Percentiles rank a stretch among this genome's conserved stretches.
phyloP scores from a whole-genome alignment of 2,888 invertebrate genomes.

The Zeuzera pyrina region DNA sequence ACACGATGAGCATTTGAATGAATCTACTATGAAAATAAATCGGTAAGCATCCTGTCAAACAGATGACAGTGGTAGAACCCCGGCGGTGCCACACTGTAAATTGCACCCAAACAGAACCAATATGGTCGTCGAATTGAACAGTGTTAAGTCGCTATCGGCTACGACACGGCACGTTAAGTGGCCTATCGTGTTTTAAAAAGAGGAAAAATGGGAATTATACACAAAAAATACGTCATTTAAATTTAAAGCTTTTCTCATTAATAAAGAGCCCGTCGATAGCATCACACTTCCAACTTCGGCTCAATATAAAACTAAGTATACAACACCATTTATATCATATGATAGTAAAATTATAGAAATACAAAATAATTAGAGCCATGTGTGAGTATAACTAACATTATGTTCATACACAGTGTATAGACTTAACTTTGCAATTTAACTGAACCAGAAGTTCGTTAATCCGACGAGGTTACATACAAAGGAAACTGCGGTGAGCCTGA shows the following conservation, averaged over 20 bases:
- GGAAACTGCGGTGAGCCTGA: constrained; percentile 64
- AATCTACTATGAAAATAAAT: constrained; percentile 57
- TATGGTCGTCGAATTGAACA: constrained; percentile 59
- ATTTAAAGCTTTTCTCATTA: too few relatives aligned
- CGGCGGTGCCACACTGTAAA: constrained; percentile 49
- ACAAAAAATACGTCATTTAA: constrained; percentile 44
- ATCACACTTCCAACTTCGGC: too few relatives aligned
- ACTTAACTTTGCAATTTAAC: constrained; percentile 21
- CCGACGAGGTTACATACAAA: constrained; percentile 56
- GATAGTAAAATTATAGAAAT: too few relatives aligned
- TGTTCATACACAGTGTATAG: constrained; percentile 1
- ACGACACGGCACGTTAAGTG: constrained; percentile 63
- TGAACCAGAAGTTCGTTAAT: constrained; percentile 55
- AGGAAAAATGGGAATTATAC: constrained; percentile 49
- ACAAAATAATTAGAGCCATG: too few relatives aligned
- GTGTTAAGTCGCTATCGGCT: constrained; percentile 56
- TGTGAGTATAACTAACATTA: not conserved
- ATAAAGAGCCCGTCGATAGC: too few relatives aligned
- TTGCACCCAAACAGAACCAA: constrained; percentile 63
- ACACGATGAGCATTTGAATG: constrained; percentile 54
- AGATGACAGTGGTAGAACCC: constrained; percentile 42
- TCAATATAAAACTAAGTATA: too few relatives aligned
- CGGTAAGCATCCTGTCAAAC: constrained; percentile 49
- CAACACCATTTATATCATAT: too few relatives aligned
- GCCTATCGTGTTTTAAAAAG: constrained; percentile 66